Conservation (phyloP, 2,888 invertebrate species). For the Tiliacea aurago region DNA sequence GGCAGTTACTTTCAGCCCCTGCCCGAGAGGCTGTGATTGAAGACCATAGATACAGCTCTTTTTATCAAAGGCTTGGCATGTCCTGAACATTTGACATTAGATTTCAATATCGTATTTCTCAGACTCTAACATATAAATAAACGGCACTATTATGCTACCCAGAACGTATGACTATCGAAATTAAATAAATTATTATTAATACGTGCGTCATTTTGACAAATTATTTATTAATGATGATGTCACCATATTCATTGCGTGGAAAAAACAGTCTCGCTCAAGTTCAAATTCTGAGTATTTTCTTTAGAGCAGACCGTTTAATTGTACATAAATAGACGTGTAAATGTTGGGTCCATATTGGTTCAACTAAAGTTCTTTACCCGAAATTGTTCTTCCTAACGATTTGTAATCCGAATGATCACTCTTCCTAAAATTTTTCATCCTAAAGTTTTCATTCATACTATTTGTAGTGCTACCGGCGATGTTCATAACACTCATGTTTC, state of each 20-base stretch:
- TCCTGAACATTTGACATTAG: too few species aligned
- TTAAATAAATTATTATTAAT: slow-evolving; percentile 21
- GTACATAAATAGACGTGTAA: too few species aligned
- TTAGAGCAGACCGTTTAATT: slow-evolving; percentile 26
- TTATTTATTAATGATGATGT: slow-evolving; percentile 29
- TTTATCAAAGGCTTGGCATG: too few species aligned
- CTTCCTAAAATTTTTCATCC: too few species aligned
- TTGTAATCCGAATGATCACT: too few species aligned
- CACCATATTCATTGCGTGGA: slow-evolving; percentile 23
- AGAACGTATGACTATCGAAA: slow-evolving; percentile 3
- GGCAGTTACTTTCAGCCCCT: neutral
- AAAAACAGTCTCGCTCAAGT: slow-evolving; percentile 33
- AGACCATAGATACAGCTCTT: neutral
- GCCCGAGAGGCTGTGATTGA: neutral
- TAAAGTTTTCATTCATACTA: too few species aligned
- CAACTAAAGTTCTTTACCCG: too few species aligned
- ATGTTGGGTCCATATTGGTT: too few species aligned
- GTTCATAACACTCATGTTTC: too few species aligned
- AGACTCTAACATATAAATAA: slow-evolving; percentile 1
- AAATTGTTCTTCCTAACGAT: too few species aligned
- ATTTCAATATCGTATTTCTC: too few species aligned
- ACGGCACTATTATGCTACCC: neutral
- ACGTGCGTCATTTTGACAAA: slow-evolving; percentile 42
- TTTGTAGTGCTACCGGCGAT: too few species aligned
- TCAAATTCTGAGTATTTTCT: slow-evolving; percentile 42